Evolutionary conservation across 2,888 invertebrate genomes (phyloP).

Genomic region (Zeuzera pyrina): DNA sequence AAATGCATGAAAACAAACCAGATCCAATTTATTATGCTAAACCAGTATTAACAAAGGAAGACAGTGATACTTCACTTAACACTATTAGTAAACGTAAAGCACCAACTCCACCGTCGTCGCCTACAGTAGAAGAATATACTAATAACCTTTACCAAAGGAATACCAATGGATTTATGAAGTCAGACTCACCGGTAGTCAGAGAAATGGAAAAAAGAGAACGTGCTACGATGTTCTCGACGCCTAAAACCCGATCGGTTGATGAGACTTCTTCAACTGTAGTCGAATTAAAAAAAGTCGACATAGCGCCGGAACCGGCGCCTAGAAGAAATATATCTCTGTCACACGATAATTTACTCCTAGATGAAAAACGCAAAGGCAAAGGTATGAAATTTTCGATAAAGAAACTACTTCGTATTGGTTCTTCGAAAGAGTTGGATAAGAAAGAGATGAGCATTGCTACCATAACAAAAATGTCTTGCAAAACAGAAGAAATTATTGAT

Average conservation of each 20-base stretch:
- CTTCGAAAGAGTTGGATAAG: conserved; percentile 79
- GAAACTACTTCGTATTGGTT: conserved; percentile 86
- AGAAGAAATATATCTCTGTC: conserved; percentile 81
- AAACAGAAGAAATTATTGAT: conserved; percentile 69
- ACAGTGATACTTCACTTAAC: conserved; percentile 68
- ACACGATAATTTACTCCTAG: conserved; percentile 78
- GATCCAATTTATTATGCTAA: conserved; percentile 61
- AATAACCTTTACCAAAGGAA: conserved; percentile 75
- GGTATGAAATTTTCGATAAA: conserved; percentile 86
- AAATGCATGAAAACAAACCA: conserved; percentile 47
- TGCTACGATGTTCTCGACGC: conserved; percentile 47
- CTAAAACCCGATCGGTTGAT: conserved; percentile 40
- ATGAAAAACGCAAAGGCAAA: conserved; percentile 78
- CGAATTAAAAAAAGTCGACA: conserved; percentile 41
- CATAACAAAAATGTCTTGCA: conserved; percentile 61
- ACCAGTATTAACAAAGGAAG: conserved; percentile 69
- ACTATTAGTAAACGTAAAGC: conserved; percentile 81
- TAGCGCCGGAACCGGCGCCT: conserved; percentile 77
- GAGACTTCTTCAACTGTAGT: conserved; percentile 24
- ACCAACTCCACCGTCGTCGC: conserved; percentile 79
- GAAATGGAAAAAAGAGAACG: conserved; percentile 85
- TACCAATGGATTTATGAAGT: conserved; percentile 65
- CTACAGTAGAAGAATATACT: conserved; percentile 60
- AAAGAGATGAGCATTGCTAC: conserved; percentile 55
- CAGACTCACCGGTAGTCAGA: conserved; percentile 79